Evolutionary conservation across 1,140 invertebrate species (phyloP), one percentile per base, ranked within the genome.

Genomic region (Nephila pilipes): DNA sequence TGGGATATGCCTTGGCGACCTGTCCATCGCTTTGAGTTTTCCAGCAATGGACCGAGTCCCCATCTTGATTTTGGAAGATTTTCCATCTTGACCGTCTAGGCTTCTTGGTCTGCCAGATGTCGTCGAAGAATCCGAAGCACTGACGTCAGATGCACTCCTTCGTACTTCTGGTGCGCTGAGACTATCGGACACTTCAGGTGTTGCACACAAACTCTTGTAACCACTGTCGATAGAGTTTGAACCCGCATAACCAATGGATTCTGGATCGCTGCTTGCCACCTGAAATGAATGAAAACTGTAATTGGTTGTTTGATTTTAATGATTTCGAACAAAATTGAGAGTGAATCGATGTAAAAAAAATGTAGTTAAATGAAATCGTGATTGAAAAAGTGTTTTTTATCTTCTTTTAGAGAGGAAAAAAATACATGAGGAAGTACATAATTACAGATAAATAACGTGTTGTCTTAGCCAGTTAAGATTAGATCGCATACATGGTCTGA

Each of bases 161-260:
- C 93, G 94, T 79, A 89, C 94, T 87, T 36, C 94, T 29, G 57
- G 93, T 79, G 93, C 94, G 36, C 94, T 60, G 12, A 91, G 25
- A 18, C 88, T 88, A 57, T 95, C 95, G 14, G 95, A 94, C 22
- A 95, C 94, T 57, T 96, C 95, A 2, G 95, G 95, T 10, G 95
- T 96, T 1, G 95, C 95, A 93, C 95, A 96, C 20, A 95, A 94
- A 85, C 95, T 96, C 90, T 96, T 96, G 94, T 96, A 96, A 10
- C 95, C 95, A 57, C 95, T 95, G 94, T 96, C 95, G 20, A 96
- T 94, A 38, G 95, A 95, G 93, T 95, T 96, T 32, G 95, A 95
- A 18, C 95, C 95, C 1, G 95, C 95, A 83, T 96, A 96, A 2
- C 95, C 95, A 5, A 91, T 81, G 1, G 95, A 95, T 60, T 95